These are phyloP conservation scores for Glyphotaelius pellucidus DNA, from an alignment of 2,888 invertebrate species.

Conservation along the genomic window DNA sequence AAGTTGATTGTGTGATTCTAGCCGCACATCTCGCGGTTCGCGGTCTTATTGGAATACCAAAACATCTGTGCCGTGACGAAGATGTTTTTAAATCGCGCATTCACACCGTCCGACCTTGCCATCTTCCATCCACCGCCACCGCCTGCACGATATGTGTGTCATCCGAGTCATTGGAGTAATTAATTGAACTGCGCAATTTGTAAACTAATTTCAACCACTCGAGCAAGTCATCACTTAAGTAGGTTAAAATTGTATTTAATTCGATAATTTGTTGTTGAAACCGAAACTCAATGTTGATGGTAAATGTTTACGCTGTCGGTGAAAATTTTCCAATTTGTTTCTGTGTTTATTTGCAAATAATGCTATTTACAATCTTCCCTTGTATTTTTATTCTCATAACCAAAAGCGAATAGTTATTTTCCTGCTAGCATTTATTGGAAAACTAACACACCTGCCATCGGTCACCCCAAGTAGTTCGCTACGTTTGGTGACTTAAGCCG, in stretches of 20 bases:
- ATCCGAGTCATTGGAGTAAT: conserved; percentile 4
- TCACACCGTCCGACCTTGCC: conserved; percentile 14
- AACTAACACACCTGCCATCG: too few species aligned
- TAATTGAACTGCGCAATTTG: conserved; percentile 17
- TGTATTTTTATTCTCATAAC: too few species aligned
- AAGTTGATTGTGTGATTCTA: neutral
- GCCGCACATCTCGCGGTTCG: neutral
- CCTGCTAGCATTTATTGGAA: too few species aligned
- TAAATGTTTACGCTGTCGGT: too few species aligned
- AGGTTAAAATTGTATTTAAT: neutral
- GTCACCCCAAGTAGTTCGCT: too few species aligned
- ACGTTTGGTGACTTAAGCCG: too few species aligned
- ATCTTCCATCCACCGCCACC: neutral
- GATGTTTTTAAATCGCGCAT: neutral
- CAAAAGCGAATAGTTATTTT: too few species aligned
- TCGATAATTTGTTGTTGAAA: neutral
- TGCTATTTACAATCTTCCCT: too few species aligned
- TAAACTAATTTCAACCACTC: neutral
- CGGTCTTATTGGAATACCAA: conserved; percentile 30
- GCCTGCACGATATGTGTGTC: conserved; percentile 2
- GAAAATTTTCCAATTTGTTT: too few species aligned
- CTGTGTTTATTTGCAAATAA: neutral
- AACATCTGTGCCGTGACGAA: conserved; percentile 23
- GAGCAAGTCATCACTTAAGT: neutral
- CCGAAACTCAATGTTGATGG: neutral